Evolutionary conservation across 2,797 vertebrate species (phyloP), one percentile per base, ranked within the genome.

Genomic region (Decapterus maruadsi): DNA sequence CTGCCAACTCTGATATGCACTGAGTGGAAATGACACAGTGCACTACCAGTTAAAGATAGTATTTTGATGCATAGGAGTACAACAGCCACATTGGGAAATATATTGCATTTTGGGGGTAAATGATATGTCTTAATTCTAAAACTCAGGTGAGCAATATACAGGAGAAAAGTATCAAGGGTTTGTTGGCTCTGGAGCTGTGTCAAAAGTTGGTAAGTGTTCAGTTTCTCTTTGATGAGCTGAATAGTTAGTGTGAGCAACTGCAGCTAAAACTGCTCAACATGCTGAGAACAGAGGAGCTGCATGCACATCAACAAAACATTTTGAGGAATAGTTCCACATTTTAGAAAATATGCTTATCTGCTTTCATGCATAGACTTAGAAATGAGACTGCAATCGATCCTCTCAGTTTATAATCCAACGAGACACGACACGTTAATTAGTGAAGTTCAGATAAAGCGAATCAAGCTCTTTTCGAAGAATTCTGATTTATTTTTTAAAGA

Each of bases 1-100:
- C 73, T 91, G 86, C 88, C 87, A 89, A 75, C 72, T 77, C 43
- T 83, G 77, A 83, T 75, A 73, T 75, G 72, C 54, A 73, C 81
- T 50, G 55, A 75, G 75, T 65, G 51, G 71, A 87, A 87, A 67
- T 80, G 75, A 83, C 77, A 75, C 26, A 17, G 55, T 67, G 48
- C 64, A 38, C 60, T 78, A 34, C 61, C 68, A 81, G 75, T 75
- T 72, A 48, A 16, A 75, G 67, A 68, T 72, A 45, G 53, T 76
- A 62, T 84, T 76, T 64, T 69, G 60, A 46, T 86, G 68, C 73
- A 72, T 53, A 51, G 45, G 46, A 38, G 11, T 69, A 42, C 59
- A 66, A 53, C 63, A 76, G 75, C 38, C 46, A 68, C 38, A 59
- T 57, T 36, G 83, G 59, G 22, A 45, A 87, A 74, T n/a, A 72